Evolutionary conservation across 2,888 invertebrate genomes (phyloP), one percentile per base, ranked within the genome.

Genomic region (Psylliodes chrysocephalus): DNA sequence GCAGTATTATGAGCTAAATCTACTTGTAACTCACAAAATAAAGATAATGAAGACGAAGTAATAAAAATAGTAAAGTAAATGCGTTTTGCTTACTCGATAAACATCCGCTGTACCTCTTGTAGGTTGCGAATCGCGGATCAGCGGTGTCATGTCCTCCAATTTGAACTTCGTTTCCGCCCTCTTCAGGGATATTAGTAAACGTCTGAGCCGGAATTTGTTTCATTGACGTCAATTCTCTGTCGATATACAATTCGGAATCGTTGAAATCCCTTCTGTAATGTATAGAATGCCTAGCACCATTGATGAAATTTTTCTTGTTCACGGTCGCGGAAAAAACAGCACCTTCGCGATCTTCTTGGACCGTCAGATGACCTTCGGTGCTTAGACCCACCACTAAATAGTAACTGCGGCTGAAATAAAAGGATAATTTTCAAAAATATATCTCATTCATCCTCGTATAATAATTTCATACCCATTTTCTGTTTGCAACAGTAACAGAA

Each of bases 41-140:
- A n/a, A n/a, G n/a, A n/a, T n/a, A n/a, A n/a, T n/a, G n/a, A n/a
- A n/a, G n/a, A n/a, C n/a, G n/a, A n/a, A n/a, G n/a, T n/a, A n/a
- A n/a, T n/a, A n/a, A n/a, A n/a, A n/a, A n/a, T n/a, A n/a, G n/a
- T n/a, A n/a, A n/a, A n/a, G n/a, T n/a, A n/a, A n/a, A n/a, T n/a
- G n/a, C n/a, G n/a, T n/a, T n/a, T n/a, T n/a, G 69, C 90, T 88
- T 83, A 95, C 95, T 95, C 68, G 95, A 94, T 67, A 95, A 85
- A 81, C 95, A 95, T 60, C 95, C 95, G 75, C 91, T 93, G 81
- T 94, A 95, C 71, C 93, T 92, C 77, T 92, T 93, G 78, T 92
- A 95, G 63, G 91, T 90, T 65, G 89, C 89, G 73, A 95, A 90
- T 69, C 94, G 86, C 2, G 91, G 90, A 79, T 94, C 94, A 2